A percentile compares a stretch with the other conserved stretches of the same genome.
Evolutionary conservation across 2,797 vertebrate species (phyloP).

Genomic region (Microhierax caerulescens): DNA sequence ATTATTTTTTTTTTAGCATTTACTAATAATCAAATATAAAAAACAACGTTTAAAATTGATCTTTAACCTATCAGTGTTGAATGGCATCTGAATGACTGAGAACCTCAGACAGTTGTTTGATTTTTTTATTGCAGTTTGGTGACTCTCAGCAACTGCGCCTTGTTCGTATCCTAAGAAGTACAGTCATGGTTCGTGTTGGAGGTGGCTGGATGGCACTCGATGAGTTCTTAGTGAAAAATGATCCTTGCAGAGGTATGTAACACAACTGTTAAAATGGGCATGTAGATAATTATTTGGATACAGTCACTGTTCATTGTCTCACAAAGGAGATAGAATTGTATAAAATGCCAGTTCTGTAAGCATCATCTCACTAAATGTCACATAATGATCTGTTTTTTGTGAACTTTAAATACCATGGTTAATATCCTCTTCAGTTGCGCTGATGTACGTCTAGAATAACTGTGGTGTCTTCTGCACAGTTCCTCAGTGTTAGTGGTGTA

Average conservation of each 20-base stretch:
- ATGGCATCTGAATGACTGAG: neutral
- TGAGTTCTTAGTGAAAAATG: slow-evolving; percentile 98
- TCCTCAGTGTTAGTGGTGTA: neutral
- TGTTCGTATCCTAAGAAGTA: slow-evolving; percentile 95
- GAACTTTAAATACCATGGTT: slow-evolving; percentile 23
- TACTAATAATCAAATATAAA: slow-evolving; percentile 73
- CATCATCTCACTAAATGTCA: slow-evolving; percentile 42
- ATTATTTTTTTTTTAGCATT: slow-evolving; percentile 30
- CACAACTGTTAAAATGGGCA: neutral
- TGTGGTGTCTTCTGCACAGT: neutral
- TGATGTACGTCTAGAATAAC: slow-evolving; percentile 8
- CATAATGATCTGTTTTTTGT: neutral
- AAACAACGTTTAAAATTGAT: slow-evolving; percentile 31
- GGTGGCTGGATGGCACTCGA: slow-evolving; percentile 99
- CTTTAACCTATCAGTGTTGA: slow-evolving; percentile 18
- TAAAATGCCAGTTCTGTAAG: slow-evolving; percentile 38
- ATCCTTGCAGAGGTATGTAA: slow-evolving; percentile 94
- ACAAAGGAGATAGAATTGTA: neutral
- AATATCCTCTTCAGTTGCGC: neutral
- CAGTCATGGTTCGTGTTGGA: slow-evolving; percentile 98
- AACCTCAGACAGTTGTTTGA: slow-evolving; percentile 34
- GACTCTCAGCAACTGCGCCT: slow-evolving; percentile 97
- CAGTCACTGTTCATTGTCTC: slow-evolving; percentile 1
- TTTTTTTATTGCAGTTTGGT: slow-evolving; percentile 86
- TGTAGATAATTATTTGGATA: neutral